Evolutionary conservation across 2,797 vertebrate species (phyloP).

Genomic region (Macrochelys suwanniensis): DNA sequence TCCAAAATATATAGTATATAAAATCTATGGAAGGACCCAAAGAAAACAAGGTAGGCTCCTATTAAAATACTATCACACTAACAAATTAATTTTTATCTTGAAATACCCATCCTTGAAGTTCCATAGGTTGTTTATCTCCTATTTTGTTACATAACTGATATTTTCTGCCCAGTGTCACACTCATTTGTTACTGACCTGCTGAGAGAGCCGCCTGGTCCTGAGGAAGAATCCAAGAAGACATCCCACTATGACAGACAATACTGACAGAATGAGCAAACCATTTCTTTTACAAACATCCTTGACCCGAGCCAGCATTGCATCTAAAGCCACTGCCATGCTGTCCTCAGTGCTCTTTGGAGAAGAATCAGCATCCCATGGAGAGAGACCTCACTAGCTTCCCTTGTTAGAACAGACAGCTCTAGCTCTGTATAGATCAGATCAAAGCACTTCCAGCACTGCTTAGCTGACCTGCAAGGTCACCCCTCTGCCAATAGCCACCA

Average conservation of each 20-base stretch:
- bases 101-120: background rate
- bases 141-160: background rate
- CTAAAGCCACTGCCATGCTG: constrained; percentile 89
- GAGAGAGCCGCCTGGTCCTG: constrained; percentile 92
- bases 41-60: background rate
- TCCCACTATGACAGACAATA: constrained; percentile 95
- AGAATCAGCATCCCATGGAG: constrained; percentile 85
- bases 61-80: background rate
- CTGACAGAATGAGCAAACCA: constrained; percentile 95
- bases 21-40: background rate
- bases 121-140: background rate
- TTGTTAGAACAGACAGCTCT: constrained; percentile 44
- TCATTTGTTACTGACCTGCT: constrained; percentile 88
- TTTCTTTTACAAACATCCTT: constrained; percentile 95
- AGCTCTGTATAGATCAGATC: constrained; percentile 76
- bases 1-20: background rate
- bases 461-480: constrained; percentile 74
- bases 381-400: constrained; percentile 38
- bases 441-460: constrained; percentile 77
- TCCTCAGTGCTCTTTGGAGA: constrained; percentile 64
- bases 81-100: background rate
- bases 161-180: background rate
- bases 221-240: constrained; percentile 97
- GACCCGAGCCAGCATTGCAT: constrained; percentile 89
- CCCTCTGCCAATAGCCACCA: constrained; percentile 76